Base-by-base conservation (phyloP, 2,888 invertebrate species). In the Melanostoma scalare region DNA sequence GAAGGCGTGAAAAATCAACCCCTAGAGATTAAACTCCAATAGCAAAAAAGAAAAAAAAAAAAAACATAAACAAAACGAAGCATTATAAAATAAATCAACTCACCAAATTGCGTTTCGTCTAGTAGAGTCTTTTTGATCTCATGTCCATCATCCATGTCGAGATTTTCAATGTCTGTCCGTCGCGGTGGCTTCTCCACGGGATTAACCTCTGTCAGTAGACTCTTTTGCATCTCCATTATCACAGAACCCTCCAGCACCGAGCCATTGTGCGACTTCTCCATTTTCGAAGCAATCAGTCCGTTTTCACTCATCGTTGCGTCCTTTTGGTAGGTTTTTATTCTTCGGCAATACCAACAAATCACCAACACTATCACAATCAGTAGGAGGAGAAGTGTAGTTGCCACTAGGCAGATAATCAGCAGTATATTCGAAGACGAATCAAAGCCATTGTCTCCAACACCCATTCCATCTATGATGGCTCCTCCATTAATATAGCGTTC, bases 111-210 rank as follows among this genome's bases (percentile, higher is more conserved):
- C 86, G 95, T 96, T 90, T 96, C 96, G 91, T 96, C 96, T 90
- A 96, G 93, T 87, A 96, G 92, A 86, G 95, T 96, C 89, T 95
- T 94, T 90, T 96, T 96, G 85, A 95, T 92, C 89, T 96, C 96
- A 78, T 95, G 95, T 91, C 96, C 95, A 91, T 96, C 96, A 4
- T 96, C 96, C 20, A 94, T 95, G 68, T 95, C 95, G 4, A 95
- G 94, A 8, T 93, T 93, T 31, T 95, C 95, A 71, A 93, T 94
- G 78, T 96, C 96, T 86, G 95, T 95, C 80, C 96, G 93, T 60
- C 96, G 92, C 4, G 96, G 96, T 0, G 96, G 96, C 88, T 97
- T 96, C 76, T 95, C 95, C 20, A 96, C 95, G 0, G 96, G 96
- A 91, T 96, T 96, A 36, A 96, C 96, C 65, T 96, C 95, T 2